Evolutionary conservation across 2,113 vertebrate species (phyloP).

Genomic region (Marcusenius ussheri): DNA sequence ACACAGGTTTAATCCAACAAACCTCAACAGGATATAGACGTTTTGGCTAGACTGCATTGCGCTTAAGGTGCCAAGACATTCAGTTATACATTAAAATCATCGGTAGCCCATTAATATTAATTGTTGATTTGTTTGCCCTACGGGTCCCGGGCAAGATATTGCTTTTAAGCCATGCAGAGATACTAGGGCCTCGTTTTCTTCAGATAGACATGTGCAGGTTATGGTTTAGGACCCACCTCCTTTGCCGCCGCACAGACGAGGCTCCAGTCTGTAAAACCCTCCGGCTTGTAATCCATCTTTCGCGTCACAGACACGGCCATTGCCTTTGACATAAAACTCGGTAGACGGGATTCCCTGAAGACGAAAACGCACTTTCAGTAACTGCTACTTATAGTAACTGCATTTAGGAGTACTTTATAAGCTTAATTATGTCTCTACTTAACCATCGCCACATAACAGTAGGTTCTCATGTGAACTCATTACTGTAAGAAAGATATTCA

Average conservation of each 20-base stretch:
- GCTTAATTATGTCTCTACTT: not conserved
- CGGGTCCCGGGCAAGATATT: not conserved
- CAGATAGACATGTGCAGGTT: not conserved
- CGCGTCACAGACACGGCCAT: slow-evolving; percentile 48
- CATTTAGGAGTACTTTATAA: not conserved
- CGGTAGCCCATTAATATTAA: not conserved
- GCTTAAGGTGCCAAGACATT: not conserved
- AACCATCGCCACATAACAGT: not conserved
- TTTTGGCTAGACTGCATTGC: not conserved
- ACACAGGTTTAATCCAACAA: not conserved
- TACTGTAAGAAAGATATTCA: not conserved
- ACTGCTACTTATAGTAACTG: no score
- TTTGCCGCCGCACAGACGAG: slow-evolving; percentile 82
- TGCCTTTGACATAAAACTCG: slow-evolving; percentile 71
- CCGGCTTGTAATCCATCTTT: slow-evolving; percentile 64
- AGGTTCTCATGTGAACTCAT: not conserved
- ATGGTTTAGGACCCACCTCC: slow-evolving; percentile 64
- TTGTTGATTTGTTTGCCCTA: not conserved
- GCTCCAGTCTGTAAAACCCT: slow-evolving; percentile 73
- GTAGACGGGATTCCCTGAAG: slow-evolving; percentile 54
- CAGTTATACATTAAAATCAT: not conserved
- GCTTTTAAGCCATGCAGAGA: not conserved
- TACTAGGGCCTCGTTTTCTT: not conserved
- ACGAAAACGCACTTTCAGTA: not conserved
- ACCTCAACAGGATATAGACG: not conserved